Evolutionary conservation across 2,797 vertebrate species (phyloP).

Genomic region (Hipposideros larvatus): DNA sequence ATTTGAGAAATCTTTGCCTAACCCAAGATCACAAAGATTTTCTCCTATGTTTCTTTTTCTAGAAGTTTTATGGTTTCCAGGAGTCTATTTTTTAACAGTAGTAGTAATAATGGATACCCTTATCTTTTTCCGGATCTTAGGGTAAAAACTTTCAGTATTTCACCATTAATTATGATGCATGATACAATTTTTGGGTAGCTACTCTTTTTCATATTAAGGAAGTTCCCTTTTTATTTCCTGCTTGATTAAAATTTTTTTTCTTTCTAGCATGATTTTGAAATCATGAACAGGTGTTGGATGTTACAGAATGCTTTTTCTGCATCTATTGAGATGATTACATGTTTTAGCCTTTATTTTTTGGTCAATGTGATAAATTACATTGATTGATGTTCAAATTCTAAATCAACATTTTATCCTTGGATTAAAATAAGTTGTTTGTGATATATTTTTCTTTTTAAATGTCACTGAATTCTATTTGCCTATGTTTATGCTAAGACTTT

Average conservation of each 20-base stretch:
- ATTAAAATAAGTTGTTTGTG: background rate
- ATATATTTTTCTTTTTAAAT: background rate
- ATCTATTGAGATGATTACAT: background rate
- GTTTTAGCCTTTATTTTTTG: slow-evolving; percentile 8
- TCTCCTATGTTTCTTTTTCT: background rate
- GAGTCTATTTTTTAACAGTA: background rate
- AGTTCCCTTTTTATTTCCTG: background rate
- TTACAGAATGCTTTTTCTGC: background rate
- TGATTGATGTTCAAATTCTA: slow-evolving; percentile 36
- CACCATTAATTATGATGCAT: background rate
- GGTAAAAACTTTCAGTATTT: slow-evolving; percentile 28
- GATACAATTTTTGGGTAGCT: background rate
- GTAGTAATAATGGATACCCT: background rate
- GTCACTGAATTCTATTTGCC: background rate
- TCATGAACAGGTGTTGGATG: background rate
- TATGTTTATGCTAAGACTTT: background rate
- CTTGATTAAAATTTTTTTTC: background rate
- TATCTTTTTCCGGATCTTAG: background rate
- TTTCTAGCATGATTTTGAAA: background rate
- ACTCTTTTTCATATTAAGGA: background rate
- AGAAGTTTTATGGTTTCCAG: background rate
- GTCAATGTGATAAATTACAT: background rate
- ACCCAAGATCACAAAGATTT: background rate
- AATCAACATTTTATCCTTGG: slow-evolving; percentile 21
- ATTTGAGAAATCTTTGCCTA: background rate